phyloP scores from a whole-genome alignment of 1,140 invertebrate genomes.

The Drepana arcuata region DNA sequence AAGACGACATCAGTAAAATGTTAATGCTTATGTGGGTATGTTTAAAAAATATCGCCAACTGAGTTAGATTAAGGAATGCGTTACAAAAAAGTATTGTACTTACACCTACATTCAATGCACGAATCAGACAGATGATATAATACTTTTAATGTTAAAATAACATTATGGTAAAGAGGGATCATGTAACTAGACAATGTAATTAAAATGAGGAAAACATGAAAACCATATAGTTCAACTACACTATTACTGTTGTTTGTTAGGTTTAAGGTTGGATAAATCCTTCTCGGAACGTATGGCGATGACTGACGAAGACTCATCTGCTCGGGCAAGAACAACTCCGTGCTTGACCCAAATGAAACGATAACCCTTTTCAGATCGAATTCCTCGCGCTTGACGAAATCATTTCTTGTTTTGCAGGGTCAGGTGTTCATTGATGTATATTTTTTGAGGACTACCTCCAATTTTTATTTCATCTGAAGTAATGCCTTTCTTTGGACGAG shows the following conservation, averaged over 20 bases:
- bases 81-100: too few species aligned
- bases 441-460: conserved; percentile 2
- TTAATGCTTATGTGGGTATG: too few species aligned
- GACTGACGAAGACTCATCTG: not conserved
- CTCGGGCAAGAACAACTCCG: not conserved
- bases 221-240: too few species aligned
- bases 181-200: too few species aligned
- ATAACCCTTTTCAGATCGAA: not conserved
- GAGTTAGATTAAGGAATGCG: not conserved
- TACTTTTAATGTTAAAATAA: too few species aligned
- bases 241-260: too few species aligned
- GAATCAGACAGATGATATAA: too few species aligned
- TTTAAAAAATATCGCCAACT: not conserved
- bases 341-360: conserved; percentile 3
- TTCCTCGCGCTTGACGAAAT: conserved; percentile 11
- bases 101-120: too few species aligned
- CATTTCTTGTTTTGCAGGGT: conserved; percentile 13
- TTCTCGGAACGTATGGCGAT: not conserved
- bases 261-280: too few species aligned
- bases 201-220: too few species aligned
- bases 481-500: not conserved
- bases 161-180: too few species aligned
- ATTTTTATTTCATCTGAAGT: not conserved
- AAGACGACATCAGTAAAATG: too few species aligned
- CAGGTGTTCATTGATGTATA: conserved; percentile 20